These are phyloP conservation scores for Porites divaricata DNA, from an alignment of 92 coral and sea anemone genomes.

Conservation along the genomic window DNA sequence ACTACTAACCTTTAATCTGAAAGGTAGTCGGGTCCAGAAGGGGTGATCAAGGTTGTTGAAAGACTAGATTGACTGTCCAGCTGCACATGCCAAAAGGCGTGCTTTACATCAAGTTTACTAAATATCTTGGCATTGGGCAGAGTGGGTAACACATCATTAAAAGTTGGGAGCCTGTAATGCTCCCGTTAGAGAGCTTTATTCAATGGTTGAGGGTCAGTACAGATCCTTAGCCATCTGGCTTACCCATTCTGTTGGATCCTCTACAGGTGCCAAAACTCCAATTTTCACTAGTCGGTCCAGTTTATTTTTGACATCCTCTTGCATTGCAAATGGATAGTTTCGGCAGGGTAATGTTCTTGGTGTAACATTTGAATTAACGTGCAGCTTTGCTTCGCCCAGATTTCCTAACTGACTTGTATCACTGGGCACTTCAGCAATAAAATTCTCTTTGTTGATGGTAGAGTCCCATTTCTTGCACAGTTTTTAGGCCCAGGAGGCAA, in stretches of 20 bases:
- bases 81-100: constrained; percentile 29
- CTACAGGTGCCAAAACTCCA: constrained; percentile 54
- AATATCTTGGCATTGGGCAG: no score
- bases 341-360: constrained; percentile 47
- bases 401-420: constrained; percentile 32
- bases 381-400: constrained; percentile 55
- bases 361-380: constrained; percentile 32
- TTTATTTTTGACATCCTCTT: constrained; percentile 49
- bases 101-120: constrained; percentile 44
- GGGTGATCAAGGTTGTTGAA: constrained; percentile 35
- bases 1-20: constrained; percentile 37
- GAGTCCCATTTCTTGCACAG: constrained; percentile 53
- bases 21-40: constrained; percentile 48
- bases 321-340: constrained; percentile 53
- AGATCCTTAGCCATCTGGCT: constrained; percentile 53
- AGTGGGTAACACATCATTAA: constrained; percentile 44
- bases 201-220: constrained; percentile 66
- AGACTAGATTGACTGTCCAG: constrained; percentile 4
- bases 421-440: constrained; percentile 32
- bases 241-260: constrained; percentile 53
- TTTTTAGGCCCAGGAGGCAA: constrained; percentile 39
- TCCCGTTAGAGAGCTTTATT: constrained; percentile 58
- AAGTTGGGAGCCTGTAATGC: constrained; percentile 30
- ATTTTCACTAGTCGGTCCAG: constrained; percentile 50
- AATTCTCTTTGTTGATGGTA: constrained; percentile 44